Conservation (phyloP, 2,113 vertebrate species). For the Elanoides forficatus region DNA sequence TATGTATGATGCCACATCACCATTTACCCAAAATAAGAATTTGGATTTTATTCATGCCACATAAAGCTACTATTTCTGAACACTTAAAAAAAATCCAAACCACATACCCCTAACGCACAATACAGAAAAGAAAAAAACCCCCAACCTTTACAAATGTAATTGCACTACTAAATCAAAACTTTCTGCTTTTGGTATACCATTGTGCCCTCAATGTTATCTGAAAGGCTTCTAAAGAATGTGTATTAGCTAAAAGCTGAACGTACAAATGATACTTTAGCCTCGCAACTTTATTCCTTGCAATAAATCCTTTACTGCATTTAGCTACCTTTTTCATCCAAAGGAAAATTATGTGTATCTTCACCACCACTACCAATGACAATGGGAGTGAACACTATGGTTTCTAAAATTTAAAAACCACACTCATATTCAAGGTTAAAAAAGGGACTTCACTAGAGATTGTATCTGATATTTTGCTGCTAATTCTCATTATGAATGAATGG, state of each 20-base stretch:
- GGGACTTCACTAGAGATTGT: not conserved
- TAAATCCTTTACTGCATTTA: not conserved
- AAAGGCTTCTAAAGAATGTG: not conserved
- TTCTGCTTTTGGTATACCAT: not conserved
- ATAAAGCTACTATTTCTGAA: not conserved
- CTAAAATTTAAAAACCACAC: not conserved
- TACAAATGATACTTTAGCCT: not conserved
- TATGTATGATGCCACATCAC: not conserved
- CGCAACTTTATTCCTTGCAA: not conserved
- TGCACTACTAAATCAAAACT: not conserved
- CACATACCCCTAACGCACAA: not conserved
- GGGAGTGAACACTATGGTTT: not conserved
- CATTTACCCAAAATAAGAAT: not conserved
- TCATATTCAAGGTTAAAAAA: not conserved
- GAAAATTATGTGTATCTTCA: rapidly evolving
- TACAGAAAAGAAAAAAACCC: not conserved
- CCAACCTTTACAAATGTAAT: not conserved
- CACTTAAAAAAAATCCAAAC: not conserved
- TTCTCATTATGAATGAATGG: not conserved
- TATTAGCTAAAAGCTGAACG: not conserved
- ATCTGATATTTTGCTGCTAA: not conserved
- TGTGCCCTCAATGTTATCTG: not conserved
- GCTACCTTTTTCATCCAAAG: not conserved
- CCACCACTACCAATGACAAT: not conserved
- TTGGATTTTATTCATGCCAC: not conserved